phyloP scores from a whole-genome alignment of 2,888 invertebrate species.

The Melitaea athalia region DNA sequence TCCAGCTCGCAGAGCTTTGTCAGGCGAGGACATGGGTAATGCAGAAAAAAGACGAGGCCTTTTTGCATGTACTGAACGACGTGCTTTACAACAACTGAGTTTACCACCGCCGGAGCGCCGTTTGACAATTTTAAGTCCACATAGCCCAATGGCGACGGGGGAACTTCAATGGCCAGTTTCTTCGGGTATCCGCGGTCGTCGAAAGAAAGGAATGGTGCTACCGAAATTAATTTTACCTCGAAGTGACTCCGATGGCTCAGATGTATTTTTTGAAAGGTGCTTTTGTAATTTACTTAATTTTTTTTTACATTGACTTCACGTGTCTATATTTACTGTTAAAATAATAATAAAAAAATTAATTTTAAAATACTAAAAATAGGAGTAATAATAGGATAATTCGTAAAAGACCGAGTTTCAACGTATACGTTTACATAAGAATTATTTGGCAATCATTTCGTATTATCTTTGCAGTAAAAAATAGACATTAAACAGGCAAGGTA shows the following conservation, averaged over 20 bases:
- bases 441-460: neutral
- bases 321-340: neutral
- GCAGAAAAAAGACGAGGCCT: slow-evolving; percentile 86
- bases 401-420: neutral
- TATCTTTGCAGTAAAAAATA: neutral
- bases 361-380: neutral
- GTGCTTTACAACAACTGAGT: slow-evolving; percentile 85
- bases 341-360: too few species aligned
- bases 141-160: slow-evolving; percentile 86
- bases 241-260: slow-evolving; percentile 88
- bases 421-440: neutral
- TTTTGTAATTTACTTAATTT: slow-evolving; percentile 32
- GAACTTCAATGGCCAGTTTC: slow-evolving; percentile 85
- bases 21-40: slow-evolving; percentile 83
- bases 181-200: slow-evolving; percentile 82
- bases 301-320: neutral
- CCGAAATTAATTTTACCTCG: slow-evolving; percentile 89
- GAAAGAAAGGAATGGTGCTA: slow-evolving; percentile 88
- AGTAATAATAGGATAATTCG: neutral
- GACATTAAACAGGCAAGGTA: neutral
- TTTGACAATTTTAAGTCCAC: slow-evolving; percentile 90
- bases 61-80: slow-evolving; percentile 86
- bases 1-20: slow-evolving; percentile 84
- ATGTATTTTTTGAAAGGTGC: slow-evolving; percentile 84
- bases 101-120: slow-evolving; percentile 86